Conservation (phyloP, 2,113 vertebrate species). For the Catharus bicknelli region DNA sequence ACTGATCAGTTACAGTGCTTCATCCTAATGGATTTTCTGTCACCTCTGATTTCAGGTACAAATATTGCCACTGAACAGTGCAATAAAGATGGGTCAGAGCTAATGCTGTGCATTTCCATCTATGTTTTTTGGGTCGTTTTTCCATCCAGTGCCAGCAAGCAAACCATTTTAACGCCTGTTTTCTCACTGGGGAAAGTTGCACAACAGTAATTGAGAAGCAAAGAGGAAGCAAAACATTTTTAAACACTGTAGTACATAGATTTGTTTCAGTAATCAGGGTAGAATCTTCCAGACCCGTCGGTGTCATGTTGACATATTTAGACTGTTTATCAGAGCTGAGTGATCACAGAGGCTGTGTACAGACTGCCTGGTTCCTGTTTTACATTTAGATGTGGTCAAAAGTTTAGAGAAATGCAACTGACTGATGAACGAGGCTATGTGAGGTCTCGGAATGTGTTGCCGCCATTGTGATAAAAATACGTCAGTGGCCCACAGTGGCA, state of each 20-base stretch:
- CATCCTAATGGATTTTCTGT: background rate
- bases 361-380: constrained; percentile 68
- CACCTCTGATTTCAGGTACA: background rate
- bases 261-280: constrained; percentile 51
- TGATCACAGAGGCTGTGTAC: constrained; percentile 29
- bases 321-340: constrained; percentile 61
- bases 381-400: constrained; percentile 52
- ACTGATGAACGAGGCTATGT: background rate
- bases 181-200: background rate
- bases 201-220: constrained; percentile 18
- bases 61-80: background rate
- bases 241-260: constrained; percentile 19
- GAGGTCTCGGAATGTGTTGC: constrained; percentile 24
- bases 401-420: constrained; percentile 65
- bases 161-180: background rate
- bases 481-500: fast-evolving
- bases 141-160: background rate
- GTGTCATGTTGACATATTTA: constrained; percentile 40
- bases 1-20: background rate
- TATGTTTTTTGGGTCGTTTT: background rate
- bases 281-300: constrained; percentile 8
- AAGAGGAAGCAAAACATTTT: constrained; percentile 61
- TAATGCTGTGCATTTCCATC: background rate
- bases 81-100: background rate
- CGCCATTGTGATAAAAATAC: background rate